phyloP scores from a whole-genome alignment of 23 tunicate genomes.

The Phallusia fumigata region DNA sequence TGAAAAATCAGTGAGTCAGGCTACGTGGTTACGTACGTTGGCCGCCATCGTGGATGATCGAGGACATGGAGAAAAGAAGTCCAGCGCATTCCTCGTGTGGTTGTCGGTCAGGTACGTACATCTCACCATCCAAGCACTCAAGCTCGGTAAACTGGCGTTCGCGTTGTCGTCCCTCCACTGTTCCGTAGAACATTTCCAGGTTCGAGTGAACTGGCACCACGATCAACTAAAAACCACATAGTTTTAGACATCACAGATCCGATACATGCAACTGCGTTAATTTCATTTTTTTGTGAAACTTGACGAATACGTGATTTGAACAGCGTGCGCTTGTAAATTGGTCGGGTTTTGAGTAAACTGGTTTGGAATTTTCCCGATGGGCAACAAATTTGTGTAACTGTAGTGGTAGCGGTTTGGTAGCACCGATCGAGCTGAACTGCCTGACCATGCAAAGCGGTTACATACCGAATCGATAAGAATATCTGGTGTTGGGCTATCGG shows the following conservation, averaged over 20 bases:
- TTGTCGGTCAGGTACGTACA: conserved; percentile 57
- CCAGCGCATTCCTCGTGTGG: conserved; percentile 73
- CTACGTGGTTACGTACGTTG: conserved; percentile 51
- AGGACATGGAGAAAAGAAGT: conserved; percentile 81
- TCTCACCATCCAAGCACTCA: conserved; percentile 64
- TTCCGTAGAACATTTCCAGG: conserved; percentile 78
- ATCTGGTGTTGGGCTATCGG: conserved; percentile 52
- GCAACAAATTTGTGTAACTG: no score
- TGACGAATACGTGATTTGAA: no score
- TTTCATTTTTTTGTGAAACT: no score
- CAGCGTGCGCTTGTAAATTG: no score
- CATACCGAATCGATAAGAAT: conserved; percentile 90
- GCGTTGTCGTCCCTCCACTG: conserved; percentile 63
- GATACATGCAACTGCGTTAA: no score
- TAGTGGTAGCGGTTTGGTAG: no score
- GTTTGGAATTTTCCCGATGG: no score
- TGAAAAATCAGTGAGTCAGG: no score
- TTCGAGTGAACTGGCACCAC: conserved; percentile 68
- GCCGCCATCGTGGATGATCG: conserved; percentile 84
- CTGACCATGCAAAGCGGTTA: not conserved
- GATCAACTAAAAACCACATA: conserved; percentile 44
- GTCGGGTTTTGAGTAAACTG: no score
- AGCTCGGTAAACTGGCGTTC: conserved; percentile 62
- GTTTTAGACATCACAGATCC: no score
- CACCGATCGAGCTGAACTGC: no score